Conservation (phyloP, 2,797 vertebrate genomes). For the Semotilus atromaculatus region DNA sequence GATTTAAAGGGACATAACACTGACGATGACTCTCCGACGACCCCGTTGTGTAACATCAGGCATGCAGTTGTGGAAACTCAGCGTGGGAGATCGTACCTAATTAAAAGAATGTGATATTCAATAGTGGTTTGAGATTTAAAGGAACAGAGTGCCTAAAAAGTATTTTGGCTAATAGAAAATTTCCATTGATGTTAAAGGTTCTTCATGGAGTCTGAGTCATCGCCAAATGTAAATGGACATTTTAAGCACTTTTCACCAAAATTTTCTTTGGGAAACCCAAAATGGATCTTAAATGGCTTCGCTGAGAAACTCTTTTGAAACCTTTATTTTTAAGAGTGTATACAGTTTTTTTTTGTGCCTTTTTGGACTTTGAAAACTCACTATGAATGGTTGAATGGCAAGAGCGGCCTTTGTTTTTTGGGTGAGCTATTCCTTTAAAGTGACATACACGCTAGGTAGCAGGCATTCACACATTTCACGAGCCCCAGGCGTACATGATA, state of each 20-base stretch:
- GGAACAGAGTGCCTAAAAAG: neutral
- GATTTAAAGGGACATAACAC: slow-evolving; percentile 54
- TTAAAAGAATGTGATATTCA: slow-evolving; percentile 31
- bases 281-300: neutral
- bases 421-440: slow-evolving; percentile 4
- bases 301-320: neutral
- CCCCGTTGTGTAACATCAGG: slow-evolving; percentile 37
- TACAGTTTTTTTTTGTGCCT: neutral
- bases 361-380: neutral
- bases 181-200: neutral
- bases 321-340: neutral
- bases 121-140: slow-evolving; percentile 16
- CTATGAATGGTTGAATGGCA: neutral
- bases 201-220: too few species aligned
- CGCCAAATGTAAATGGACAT: too few species aligned
- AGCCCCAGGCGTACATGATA: neutral
- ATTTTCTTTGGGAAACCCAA: neutral
- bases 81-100: slow-evolving; percentile 12
- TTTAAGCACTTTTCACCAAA: neutral
- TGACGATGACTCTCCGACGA: slow-evolving; percentile 40
- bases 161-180: neutral
- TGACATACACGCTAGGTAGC: neutral
- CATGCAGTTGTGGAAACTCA: slow-evolving; percentile 29
- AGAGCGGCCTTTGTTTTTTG: neutral
- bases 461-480: neutral